Percentiles rank a stretch among this genome's conserved stretches.
Evolutionary conservation across 1,140 invertebrate genomes (phyloP).

Genomic region (Drosophila obscura): DNA sequence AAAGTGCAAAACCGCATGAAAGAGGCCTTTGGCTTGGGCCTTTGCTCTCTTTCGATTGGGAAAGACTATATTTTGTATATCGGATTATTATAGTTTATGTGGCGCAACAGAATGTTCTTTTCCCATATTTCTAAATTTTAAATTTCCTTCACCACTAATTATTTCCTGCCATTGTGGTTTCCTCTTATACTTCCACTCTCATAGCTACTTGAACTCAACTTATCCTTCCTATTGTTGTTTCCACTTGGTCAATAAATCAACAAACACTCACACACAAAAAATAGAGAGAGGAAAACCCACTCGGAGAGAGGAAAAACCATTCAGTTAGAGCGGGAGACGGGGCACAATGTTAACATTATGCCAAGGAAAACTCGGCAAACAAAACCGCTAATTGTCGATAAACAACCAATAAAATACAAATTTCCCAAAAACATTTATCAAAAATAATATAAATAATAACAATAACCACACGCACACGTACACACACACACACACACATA

Average conservation of each 20-base stretch:
- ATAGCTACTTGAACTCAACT: background rate
- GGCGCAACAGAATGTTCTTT: constrained; percentile 51
- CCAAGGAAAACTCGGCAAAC: constrained; percentile 66
- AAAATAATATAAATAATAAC: constrained; percentile 83
- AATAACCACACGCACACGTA: constrained; percentile 60
- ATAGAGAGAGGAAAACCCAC: constrained; percentile 18
- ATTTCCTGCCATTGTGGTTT: constrained; percentile 29
- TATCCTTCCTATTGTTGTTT: constrained; percentile 30
- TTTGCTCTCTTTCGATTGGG: constrained; percentile 20
- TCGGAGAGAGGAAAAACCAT: constrained; percentile 26
- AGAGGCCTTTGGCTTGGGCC: constrained; percentile 50
- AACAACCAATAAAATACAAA: constrained; percentile 83
- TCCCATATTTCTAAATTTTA: constrained; percentile 24
- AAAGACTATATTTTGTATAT: constrained; percentile 64
- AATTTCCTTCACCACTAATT: constrained; percentile 27
- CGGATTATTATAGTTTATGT: constrained; percentile 70
- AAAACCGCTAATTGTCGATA: constrained; percentile 82
- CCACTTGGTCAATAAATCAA: constrained; percentile 66
- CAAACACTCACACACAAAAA: constrained; percentile 30
- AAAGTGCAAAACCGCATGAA: constrained; percentile 76
- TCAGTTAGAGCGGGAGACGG: constrained; percentile 8
- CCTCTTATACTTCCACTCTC: constrained; percentile 1
- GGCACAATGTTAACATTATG: constrained; percentile 58
- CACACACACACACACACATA: constrained; percentile 26
- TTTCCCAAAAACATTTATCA: constrained; percentile 82